Conservation (phyloP, 2,888 invertebrate species). For the Anorthoa munda region DNA sequence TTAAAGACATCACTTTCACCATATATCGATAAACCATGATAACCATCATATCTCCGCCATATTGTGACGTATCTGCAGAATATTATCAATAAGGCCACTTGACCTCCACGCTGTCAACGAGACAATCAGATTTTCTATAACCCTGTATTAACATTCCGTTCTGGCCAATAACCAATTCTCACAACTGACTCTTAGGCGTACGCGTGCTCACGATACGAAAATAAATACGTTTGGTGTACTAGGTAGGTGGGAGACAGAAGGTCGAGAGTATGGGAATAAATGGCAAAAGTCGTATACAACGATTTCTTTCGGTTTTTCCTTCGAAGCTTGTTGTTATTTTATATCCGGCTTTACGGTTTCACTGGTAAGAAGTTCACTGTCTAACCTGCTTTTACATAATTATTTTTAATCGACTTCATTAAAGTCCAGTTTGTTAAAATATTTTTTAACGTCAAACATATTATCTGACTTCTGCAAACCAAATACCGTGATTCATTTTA, state of each 20-base stretch:
- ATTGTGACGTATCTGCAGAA: constrained; percentile 47
- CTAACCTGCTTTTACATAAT: no score
- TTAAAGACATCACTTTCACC: neutral
- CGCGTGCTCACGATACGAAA: constrained; percentile 73
- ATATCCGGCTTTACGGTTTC: no score
- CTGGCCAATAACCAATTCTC: constrained; percentile 75
- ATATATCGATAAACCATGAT: constrained; percentile 17
- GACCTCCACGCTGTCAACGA: constrained; percentile 57
- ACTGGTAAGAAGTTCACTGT: no score
- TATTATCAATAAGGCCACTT: constrained; percentile 61
- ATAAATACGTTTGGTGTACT: constrained; percentile 56
- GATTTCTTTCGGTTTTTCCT: no score
- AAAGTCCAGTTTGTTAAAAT: no score
- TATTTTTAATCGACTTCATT: no score
- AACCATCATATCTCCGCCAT: constrained; percentile 6
- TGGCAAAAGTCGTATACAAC: neutral
- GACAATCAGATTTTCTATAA: constrained; percentile 64
- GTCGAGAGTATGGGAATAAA: neutral
- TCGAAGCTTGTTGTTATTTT: no score
- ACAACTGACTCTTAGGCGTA: constrained; percentile 67
- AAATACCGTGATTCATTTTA: no score
- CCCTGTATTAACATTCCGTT: constrained; percentile 66
- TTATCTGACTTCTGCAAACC: no score
- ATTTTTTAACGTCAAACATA: no score
- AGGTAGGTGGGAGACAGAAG: constrained; percentile 37